Evolutionary conservation across 2,113 vertebrate species (phyloP).

Genomic region (Microcebus ravelobensis): DNA sequence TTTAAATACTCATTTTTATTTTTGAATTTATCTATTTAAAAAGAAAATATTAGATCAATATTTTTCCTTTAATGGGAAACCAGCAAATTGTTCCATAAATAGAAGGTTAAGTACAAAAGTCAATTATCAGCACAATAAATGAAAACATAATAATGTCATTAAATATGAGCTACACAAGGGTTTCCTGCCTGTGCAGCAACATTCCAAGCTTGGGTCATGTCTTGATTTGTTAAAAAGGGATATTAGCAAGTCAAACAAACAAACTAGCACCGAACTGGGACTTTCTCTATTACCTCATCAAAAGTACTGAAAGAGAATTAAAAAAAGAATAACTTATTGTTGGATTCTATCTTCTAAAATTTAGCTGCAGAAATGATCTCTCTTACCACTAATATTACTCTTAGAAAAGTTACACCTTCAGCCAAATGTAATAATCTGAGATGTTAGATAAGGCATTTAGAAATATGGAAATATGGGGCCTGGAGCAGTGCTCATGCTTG

Average conservation of each 20-base stretch:
- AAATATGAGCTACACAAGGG: not conserved
- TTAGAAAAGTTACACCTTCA: not conserved
- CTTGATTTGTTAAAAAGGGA: constrained; percentile 21
- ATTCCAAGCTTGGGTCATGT: not conserved
- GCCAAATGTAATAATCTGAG: constrained; percentile 4
- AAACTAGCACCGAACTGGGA: not conserved
- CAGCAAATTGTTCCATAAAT: not conserved
- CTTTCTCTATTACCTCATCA: constrained; percentile 14
- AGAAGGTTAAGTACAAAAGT: not conserved
- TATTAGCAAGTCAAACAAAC: constrained; percentile 35
- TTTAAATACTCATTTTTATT: not conserved
- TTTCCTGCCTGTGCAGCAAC: not conserved
- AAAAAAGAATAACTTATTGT: constrained; percentile 15
- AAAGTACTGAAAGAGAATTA: not conserved
- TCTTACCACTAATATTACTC: not conserved
- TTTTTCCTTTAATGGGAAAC: not conserved
- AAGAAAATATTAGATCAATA: constrained; percentile 1
- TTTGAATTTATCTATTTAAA: constrained; percentile 34
- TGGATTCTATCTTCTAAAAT: constrained; percentile 26
- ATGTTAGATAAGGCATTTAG: not conserved
- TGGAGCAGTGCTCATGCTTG: no score
- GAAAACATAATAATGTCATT: not conserved
- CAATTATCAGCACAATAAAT: not conserved
- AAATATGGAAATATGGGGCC: not conserved
- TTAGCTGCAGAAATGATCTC: not conserved